Evolutionary conservation across 2,888 invertebrate genomes (phyloP), one percentile per base, ranked within the genome.

Genomic region (Branchellion lobata): DNA sequence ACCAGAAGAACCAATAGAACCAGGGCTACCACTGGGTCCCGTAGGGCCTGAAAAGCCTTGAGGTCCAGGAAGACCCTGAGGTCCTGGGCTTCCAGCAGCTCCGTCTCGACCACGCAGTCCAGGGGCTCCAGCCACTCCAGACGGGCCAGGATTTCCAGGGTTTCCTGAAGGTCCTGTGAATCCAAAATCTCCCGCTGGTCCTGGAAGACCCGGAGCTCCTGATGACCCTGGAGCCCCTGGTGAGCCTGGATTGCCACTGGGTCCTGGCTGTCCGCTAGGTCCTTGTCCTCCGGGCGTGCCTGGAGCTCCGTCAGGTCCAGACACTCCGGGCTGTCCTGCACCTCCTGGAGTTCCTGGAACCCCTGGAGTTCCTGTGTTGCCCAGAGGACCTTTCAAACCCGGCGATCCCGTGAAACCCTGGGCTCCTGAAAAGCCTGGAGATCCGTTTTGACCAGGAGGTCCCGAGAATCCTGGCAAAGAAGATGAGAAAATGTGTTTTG

Each of bases 31-130:
- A 31, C 81, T 72, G 34, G 69, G 51, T 18, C 85, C 83, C 75
- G 78, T 14, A 74, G 80, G 51, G 14, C 81, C 79, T 8, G 31
- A 21, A 47, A 21, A 18, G 36, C 82, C 79, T 18, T 31, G 51
- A 24, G 71, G n/a, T 69, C 81, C 81, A 27, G 69, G 11, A 29
- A 68, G 21, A 3, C 81, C 81, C 24, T 72, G n/a, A 11, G 29
- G 27, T n/a, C 80, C 80, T 47, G 80, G 24, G 24, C 47, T 21
- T 72, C 80, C 80, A 1, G 65, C 36, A 36, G 34, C 69, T n/a
- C 77, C 94, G 95, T 87, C 94, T 33, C 53, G 24, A 72, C 80
- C 82, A 36, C 75, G 24, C 27, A 34, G 71, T 18, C 82, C 82
- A 31, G 68, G 3, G 33, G 57, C 29, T 36, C 82, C 82, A 27